Evolutionary conservation across 92 coral and sea anemone genomes (phyloP).

Genomic region (Heteractis magnifica): DNA sequence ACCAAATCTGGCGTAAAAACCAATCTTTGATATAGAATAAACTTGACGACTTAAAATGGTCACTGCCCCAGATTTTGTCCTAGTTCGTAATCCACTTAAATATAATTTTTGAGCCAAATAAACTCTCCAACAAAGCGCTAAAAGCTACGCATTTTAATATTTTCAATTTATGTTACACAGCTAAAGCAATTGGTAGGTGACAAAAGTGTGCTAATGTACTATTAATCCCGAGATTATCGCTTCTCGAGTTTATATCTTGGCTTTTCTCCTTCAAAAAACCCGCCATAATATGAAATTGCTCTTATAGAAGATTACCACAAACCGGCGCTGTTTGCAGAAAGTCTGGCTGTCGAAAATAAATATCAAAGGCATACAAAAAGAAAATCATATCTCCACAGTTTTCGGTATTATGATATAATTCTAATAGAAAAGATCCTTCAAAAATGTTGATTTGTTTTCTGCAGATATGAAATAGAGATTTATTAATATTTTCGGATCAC

Average conservation of each 20-base stretch:
- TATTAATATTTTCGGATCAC: background rate
- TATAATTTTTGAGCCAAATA: background rate
- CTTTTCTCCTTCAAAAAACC: background rate
- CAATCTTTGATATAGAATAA: too few relatives aligned
- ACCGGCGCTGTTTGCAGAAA: background rate
- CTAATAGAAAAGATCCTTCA: too few relatives aligned
- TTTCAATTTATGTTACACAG: background rate
- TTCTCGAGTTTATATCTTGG: background rate
- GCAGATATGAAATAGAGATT: background rate
- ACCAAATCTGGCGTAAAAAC: too few relatives aligned
- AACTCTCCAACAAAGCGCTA: background rate
- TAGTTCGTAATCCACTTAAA: background rate
- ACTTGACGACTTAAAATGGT: too few relatives aligned
- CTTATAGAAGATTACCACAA: background rate
- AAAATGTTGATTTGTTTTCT: background rate
- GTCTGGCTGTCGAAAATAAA: conserved; percentile 5
- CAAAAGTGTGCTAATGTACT: background rate
- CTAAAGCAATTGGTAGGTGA: background rate
- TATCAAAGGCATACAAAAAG: background rate
- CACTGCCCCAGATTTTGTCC: background rate
- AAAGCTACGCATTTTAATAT: background rate
- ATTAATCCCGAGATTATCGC: conserved; percentile 5
- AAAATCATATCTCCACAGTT: background rate
- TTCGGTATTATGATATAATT: background rate
- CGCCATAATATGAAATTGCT: background rate